These are phyloP conservation scores for Proterorhinus semilunaris DNA, from an alignment of 2,113 vertebrate species.

Conservation along the genomic window DNA sequence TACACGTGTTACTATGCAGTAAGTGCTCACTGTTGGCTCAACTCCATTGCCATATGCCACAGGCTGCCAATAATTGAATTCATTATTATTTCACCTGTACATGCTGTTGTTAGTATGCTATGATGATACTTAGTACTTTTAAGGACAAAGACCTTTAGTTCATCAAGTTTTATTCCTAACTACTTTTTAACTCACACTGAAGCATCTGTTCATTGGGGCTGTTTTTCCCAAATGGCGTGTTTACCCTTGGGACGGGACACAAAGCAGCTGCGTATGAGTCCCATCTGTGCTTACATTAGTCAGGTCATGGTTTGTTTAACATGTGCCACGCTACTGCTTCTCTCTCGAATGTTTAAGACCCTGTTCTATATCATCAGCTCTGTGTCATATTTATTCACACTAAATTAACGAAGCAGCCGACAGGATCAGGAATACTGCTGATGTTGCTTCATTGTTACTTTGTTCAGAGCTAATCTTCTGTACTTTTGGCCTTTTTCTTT, in stretches of 20 bases:
- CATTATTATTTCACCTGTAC: not conserved
- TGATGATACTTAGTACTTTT: not conserved
- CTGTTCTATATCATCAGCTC: constrained; percentile 17
- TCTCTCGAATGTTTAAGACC: constrained; percentile 26
- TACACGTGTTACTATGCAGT: not conserved
- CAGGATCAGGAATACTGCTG: not conserved
- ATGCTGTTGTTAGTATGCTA: constrained; percentile 14
- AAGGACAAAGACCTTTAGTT: constrained; percentile 9
- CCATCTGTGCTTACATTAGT: constrained; percentile 76
- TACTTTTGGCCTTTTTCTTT: not conserved
- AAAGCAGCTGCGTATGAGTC: constrained; percentile 68
- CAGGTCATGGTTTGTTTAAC: constrained; percentile 68
- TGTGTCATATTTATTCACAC: constrained; percentile 7
- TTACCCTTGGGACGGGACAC: constrained; percentile 68
- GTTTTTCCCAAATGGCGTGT: constrained; percentile 45
- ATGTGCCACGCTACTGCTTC: constrained; percentile 44
- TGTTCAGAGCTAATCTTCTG: not conserved
- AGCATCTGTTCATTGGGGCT: constrained; percentile 53
- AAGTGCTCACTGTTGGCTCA: not conserved
- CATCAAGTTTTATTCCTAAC: constrained; percentile 38
- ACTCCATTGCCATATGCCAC: not conserved
- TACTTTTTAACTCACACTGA: constrained; percentile 26
- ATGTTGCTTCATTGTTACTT: constrained; percentile 6
- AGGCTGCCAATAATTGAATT: not conserved
- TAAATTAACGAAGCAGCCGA: not conserved